Conservation (phyloP, 2,888 invertebrate species). For the Suillia variegata region DNA sequence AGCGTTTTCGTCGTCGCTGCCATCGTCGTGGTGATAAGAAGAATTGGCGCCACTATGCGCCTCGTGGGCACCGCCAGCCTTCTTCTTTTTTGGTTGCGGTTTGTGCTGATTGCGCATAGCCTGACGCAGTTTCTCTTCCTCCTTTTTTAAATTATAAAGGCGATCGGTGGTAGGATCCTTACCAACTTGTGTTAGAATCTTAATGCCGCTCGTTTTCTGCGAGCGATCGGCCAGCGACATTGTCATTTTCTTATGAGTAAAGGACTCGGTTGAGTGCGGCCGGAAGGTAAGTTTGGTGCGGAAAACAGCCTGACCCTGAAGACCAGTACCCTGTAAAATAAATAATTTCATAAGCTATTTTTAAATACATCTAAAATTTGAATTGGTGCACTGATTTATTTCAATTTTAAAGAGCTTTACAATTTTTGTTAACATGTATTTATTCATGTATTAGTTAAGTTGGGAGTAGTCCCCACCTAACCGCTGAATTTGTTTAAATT, state of each 20-base stretch:
- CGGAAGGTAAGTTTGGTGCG: slow-evolving; percentile 95
- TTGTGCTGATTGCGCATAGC: slow-evolving; percentile 72
- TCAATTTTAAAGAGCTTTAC: no score
- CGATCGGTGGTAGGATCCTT: slow-evolving; percentile 92
- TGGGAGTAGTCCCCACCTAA: no score
- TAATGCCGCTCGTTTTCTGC: slow-evolving; percentile 91
- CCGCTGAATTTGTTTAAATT: background rate
- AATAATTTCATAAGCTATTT: no score
- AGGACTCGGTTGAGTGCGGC: slow-evolving; percentile 98
- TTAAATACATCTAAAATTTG: no score
- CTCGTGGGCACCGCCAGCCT: slow-evolving; percentile 57
- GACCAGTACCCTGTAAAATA: slow-evolving; percentile 77
- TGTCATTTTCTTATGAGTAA: slow-evolving; percentile 99
- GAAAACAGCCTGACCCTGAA: slow-evolving; percentile 97
- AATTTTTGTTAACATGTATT: no score
- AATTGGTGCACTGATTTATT: no score
- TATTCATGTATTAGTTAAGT: no score
- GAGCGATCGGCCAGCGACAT: slow-evolving; percentile 94
- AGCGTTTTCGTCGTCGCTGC: slow-evolving; percentile 91
- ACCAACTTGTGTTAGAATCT: slow-evolving; percentile 83
- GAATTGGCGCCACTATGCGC: slow-evolving; percentile 55
- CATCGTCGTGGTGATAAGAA: slow-evolving; percentile 70
- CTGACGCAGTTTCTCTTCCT: slow-evolving; percentile 92
- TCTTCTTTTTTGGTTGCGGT: slow-evolving; percentile 64
- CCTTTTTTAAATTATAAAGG: slow-evolving; percentile 93